These are phyloP conservation scores for Micromys minutus DNA, from an alignment of 2,113 vertebrate species.

Conservation along the genomic window DNA sequence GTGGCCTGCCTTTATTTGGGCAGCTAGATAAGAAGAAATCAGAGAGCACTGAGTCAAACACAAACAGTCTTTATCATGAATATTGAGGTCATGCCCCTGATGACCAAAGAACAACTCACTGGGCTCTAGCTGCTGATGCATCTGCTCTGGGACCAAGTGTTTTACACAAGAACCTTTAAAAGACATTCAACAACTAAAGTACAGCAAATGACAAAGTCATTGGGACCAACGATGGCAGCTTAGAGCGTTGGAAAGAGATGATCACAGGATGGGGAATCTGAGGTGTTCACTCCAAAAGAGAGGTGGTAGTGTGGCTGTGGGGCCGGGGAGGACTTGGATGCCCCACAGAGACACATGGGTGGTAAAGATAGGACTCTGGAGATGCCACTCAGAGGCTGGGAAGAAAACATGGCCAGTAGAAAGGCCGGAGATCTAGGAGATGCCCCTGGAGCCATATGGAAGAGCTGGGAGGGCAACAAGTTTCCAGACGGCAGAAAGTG, in stretches of 20 bases:
- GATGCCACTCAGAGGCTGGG: not conserved
- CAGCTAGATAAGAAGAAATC: slow-evolving; percentile 19
- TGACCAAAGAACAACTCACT: not conserved
- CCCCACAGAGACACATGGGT: not conserved
- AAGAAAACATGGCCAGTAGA: not conserved
- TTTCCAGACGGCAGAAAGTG: not conserved
- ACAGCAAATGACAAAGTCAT: not conserved
- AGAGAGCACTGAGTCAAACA: not conserved
- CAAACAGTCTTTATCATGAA: not conserved
- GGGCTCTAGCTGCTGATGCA: not conserved
- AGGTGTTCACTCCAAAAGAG: not conserved
- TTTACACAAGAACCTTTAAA: not conserved
- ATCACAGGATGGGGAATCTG: not conserved
- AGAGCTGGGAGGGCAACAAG: not conserved
- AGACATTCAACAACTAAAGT: not conserved
- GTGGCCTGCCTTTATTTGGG: not conserved
- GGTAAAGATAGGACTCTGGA: not conserved
- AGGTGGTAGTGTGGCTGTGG: not conserved
- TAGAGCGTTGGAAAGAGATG: not conserved
- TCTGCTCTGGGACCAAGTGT: not conserved
- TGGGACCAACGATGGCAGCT: not conserved
- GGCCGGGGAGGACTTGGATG: not conserved
- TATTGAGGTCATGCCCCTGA: not conserved
- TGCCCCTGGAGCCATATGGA: not conserved
- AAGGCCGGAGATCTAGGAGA: not conserved